phyloP scores from a whole-genome alignment of 2,113 vertebrate genomes.

The Papio anubis region DNA sequence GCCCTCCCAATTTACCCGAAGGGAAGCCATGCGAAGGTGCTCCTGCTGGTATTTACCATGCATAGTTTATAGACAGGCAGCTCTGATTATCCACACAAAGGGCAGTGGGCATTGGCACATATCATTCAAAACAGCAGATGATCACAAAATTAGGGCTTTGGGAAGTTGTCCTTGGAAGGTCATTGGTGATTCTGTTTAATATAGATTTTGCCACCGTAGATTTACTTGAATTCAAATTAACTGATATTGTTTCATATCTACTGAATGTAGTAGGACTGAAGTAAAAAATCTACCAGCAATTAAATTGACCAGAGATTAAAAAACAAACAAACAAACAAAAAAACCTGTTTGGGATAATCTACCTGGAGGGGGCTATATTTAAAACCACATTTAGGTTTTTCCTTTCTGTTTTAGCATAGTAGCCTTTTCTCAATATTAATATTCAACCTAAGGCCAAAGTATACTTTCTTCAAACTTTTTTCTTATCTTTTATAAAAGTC shows the following conservation, averaged over 20 bases:
- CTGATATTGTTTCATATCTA: neutral
- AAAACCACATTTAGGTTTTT: neutral
- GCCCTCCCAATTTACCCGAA: neutral
- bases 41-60: neutral
- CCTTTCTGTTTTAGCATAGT: neutral
- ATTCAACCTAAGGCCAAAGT: neutral
- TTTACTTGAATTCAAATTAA: constrained; percentile 23
- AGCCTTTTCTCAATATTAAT: neutral
- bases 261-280: neutral
- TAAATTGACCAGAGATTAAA: neutral
- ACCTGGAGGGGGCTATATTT: neutral
- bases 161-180: neutral
- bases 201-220: neutral
- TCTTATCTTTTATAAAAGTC: neutral
- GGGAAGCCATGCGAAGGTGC: neutral
- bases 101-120: neutral
- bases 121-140: neutral
- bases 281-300: neutral
- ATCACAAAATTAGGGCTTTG: neutral
- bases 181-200: neutral
- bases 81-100: neutral
- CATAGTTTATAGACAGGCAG: neutral
- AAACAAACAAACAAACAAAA: neutral
- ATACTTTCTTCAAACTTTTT: constrained; percentile 1
- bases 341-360: neutral